phyloP scores from a whole-genome alignment of 2,797 vertebrate species.

The Characodon lateralis region DNA sequence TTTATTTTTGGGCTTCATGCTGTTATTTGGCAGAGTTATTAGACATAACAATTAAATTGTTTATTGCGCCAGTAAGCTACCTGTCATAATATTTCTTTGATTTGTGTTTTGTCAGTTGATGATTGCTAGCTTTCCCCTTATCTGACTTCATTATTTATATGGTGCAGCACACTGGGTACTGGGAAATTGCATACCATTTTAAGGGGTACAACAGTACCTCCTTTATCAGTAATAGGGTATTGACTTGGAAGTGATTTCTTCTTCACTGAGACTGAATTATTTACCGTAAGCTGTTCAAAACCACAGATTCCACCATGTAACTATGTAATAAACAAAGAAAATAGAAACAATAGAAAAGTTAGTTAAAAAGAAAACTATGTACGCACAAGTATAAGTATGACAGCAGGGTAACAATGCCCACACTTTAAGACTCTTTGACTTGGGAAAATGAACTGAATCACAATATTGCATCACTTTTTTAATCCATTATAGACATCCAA shows the following conservation, averaged over 20 bases:
- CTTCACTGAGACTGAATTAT: background rate
- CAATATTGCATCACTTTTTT: background rate
- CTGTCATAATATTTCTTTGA: background rate
- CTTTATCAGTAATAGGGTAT: background rate
- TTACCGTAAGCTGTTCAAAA: background rate
- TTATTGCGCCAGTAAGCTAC: background rate
- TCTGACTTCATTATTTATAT: background rate
- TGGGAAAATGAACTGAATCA: background rate
- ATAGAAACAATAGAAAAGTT: background rate
- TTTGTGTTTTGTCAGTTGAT: background rate
- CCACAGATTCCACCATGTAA: background rate
- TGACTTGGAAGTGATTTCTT: background rate
- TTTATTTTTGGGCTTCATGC: background rate
- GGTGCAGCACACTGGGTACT: background rate
- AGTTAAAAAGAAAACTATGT: background rate
- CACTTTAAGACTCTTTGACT: background rate
- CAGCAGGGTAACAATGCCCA: background rate
- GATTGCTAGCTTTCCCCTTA: background rate
- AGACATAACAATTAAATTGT: background rate
- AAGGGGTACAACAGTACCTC: background rate
- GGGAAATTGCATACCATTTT: background rate
- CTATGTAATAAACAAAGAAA: background rate
- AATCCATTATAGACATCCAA: background rate
- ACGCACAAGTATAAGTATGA: background rate
- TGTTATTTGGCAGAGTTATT: background rate